Base-by-base conservation (phyloP, 2,797 vertebrate genomes). In the Schizopygopsis pylzovi region DNA sequence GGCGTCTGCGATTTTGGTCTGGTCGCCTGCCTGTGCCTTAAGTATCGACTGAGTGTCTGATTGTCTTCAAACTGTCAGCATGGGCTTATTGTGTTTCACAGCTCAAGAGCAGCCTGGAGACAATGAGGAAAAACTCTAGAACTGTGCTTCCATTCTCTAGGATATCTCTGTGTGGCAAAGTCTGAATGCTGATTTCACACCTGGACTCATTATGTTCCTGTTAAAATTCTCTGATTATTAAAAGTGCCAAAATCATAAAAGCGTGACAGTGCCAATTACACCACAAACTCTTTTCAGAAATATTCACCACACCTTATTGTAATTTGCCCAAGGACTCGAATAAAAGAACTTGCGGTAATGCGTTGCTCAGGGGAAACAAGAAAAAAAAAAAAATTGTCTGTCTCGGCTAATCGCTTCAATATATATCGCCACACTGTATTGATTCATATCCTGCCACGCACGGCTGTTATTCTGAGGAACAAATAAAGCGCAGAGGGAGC, bases 401-500 rank as follows among this genome's bases (percentile, higher is more conserved):
- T 75, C 72, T 84, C 85, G 22, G 52, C 73, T 88, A 91, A 84
- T 84, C 86, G 47, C 79, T 73, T 77, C 52, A 52, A 84, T 92
- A 93, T 94, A 90, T 85, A 84, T 73, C 67, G 1, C 52, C 67
- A 49, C 78, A 82, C 82, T 87, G 85, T 88, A 93, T 94, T 92
- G 89, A 89, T 77, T 88, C 85, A 87, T 54, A 84, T 80, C 84
- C 82, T 90, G 84, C 83, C 84, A 88, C 80, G 45, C 83, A 71
- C 84, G 90, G 85, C 87, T 82, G 43, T 88, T 81, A 86, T 92
- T 92, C 90, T 89, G 85, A 87, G 91, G 89, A 90, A 92, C 91
- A 89, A 92, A 91, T 88, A 88, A 92, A 90, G 87, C 86, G 86
- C 87, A 78, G 54, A 90, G 81, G 91, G 88, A 93, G 92, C 87